Conservation (phyloP, 1,140 invertebrate genomes). For the Eumeta japonica region DNA sequence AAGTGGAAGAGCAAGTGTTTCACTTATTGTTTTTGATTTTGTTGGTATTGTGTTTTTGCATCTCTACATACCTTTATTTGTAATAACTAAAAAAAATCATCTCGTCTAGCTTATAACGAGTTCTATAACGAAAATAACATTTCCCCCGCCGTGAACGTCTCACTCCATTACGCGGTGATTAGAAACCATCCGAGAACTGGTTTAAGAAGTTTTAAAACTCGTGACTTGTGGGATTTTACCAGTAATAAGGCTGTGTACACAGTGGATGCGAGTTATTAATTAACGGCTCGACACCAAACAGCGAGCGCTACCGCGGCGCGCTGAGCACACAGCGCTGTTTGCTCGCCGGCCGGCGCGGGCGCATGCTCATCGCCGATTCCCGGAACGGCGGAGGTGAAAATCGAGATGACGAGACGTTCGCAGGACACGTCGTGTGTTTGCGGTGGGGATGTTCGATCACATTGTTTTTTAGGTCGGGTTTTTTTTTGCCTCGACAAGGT, state of each 20-base stretch:
- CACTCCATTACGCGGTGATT: conserved; percentile 44
- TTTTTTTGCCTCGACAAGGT: background rate
- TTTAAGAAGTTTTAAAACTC: conserved; percentile 41
- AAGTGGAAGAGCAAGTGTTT: no score
- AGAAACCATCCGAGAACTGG: conserved; percentile 44
- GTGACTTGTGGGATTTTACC: conserved; percentile 55
- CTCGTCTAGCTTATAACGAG: no score
- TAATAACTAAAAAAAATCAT: no score
- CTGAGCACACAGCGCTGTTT: conserved; percentile 48
- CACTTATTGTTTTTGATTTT: no score
- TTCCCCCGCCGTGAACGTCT: no score
- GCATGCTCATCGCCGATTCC: conserved; percentile 46
- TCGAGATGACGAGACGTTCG: conserved; percentile 18
- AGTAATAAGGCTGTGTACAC: conserved; percentile 56
- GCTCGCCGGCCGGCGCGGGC: conserved; percentile 32
- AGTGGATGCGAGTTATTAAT: conserved; percentile 52
- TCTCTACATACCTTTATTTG: no score
- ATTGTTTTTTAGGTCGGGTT: no score
- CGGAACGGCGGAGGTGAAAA: conserved; percentile 52
- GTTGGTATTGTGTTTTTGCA: no score
- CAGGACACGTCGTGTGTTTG: background rate
- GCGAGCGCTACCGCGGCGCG: conserved; percentile 46
- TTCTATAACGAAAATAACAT: no score
- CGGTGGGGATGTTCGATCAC: no score
- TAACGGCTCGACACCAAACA: conserved; percentile 56